phyloP scores from a whole-genome alignment of 2,888 invertebrate genomes.

The Drosophila ustulata region DNA sequence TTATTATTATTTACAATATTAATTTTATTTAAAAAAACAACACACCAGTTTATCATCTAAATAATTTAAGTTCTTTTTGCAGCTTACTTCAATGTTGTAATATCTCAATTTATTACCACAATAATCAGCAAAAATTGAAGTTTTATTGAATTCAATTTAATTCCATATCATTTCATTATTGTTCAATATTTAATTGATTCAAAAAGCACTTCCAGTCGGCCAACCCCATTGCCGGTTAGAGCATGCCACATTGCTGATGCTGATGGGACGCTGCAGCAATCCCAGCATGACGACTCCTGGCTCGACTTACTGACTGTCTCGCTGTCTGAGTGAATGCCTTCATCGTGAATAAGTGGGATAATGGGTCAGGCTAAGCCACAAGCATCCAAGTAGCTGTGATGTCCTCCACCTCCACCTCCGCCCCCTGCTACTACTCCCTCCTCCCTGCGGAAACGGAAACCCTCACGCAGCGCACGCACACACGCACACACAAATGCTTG shows the following conservation, averaged over 20 bases:
- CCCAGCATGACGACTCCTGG: conserved; percentile 59
- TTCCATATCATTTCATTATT: too few species aligned
- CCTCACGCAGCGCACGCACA: conserved; percentile 52
- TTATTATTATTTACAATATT: too few species aligned
- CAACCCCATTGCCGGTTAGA: conserved; percentile 2
- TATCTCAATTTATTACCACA: too few species aligned
- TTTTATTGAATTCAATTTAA: neutral
- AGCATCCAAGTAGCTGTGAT: conserved; percentile 67
- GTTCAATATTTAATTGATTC: too few species aligned
- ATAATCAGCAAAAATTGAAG: neutral
- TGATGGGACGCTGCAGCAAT: conserved; percentile 53
- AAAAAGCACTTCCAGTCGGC: neutral
- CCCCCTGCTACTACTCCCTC: neutral
- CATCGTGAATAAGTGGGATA: conserved; percentile 79
- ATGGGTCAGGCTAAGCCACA: conserved; percentile 80
- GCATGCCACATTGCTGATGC: conserved; percentile 22
- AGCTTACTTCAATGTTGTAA: too few species aligned
- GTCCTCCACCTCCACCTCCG: conserved; percentile 10
- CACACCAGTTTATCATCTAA: too few species aligned
- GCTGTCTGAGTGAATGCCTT: conserved; percentile 73
- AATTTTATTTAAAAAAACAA: too few species aligned
- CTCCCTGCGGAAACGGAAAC: conserved; percentile 56
- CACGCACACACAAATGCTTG: conserved; percentile 19
- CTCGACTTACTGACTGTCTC: conserved; percentile 44
- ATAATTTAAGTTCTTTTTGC: too few species aligned